phyloP scores from a whole-genome alignment of 2,888 invertebrate species.

The Drosophila emarginata region DNA sequence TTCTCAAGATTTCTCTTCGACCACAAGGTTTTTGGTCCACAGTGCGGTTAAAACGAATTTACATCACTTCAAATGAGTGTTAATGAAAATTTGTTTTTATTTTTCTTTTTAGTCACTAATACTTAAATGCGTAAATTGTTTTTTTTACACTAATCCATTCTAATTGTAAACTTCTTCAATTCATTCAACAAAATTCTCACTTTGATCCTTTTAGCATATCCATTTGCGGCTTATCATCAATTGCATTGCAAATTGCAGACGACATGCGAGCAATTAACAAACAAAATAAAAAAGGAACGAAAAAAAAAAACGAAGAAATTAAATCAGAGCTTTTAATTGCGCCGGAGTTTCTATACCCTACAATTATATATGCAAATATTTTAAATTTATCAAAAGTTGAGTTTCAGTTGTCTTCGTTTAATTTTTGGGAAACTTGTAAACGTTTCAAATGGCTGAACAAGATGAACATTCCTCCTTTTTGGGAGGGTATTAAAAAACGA shows the following conservation, averaged over 20 bases:
- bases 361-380: constrained; percentile 31
- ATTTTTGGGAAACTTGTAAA: not conserved
- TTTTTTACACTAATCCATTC: not conserved
- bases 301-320: not conserved
- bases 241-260: constrained; percentile 35
- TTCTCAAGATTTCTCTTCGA: not conserved
- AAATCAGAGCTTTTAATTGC: not conserved
- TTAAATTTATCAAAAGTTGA: too few species aligned
- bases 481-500: not conserved
- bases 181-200: constrained; percentile 18
- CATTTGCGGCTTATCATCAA: constrained; percentile 45
- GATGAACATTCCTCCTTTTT: not conserved
- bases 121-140: not conserved
- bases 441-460: not conserved
- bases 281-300: not conserved
- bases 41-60: too few species aligned
- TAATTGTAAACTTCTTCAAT: not conserved
- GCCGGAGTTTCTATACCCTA: constrained; percentile 7
- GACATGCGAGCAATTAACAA: constrained; percentile 18
- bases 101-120: not conserved
- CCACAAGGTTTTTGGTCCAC: too few species aligned
- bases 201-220: constrained; percentile 23
- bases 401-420: not conserved
- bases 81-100: too few species aligned
- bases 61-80: too few species aligned